A percentile compares a stretch with the other conserved stretches of the same genome.
These are phyloP conservation scores for Rhagium mordax DNA, from an alignment of 2,888 invertebrate genomes.

Conservation along the genomic window DNA sequence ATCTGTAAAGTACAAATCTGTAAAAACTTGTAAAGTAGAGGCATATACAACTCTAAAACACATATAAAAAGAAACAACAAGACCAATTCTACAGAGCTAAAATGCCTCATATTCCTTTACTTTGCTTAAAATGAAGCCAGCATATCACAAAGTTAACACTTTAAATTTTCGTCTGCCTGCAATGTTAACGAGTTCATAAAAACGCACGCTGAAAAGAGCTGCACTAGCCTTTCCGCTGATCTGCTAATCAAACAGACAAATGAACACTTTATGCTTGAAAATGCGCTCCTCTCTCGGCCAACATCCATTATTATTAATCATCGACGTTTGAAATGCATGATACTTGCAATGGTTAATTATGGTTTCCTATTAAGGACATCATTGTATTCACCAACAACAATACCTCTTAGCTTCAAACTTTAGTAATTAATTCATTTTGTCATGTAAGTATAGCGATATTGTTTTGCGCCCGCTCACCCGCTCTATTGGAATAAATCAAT, in stretches of 20 bases:
- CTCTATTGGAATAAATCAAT: conserved; percentile 42
- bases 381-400: conserved; percentile 44
- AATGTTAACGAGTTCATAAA: background rate
- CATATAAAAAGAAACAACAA: too few relatives aligned
- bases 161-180: background rate
- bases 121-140: background rate
- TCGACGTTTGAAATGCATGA: conserved; percentile 29
- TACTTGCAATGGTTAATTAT: conserved; percentile 37
- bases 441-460: conserved; percentile 38
- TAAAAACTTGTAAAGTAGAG: too few relatives aligned
- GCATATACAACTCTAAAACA: too few relatives aligned
- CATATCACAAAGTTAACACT: conserved; percentile 10
- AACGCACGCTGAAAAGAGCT: conserved; percentile 8
- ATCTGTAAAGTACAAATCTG: too few relatives aligned
- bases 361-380: conserved; percentile 37
- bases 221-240: conserved; percentile 2
- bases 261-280: background rate
- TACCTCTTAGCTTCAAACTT: conserved; percentile 44
- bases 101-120: background rate
- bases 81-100: too few relatives aligned
- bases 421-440: conserved; percentile 44
- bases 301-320: conserved; percentile 33
- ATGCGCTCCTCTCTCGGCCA: background rate
- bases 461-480: conserved; percentile 39
- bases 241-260: conserved; percentile 3